phyloP scores from a whole-genome alignment of 2,113 vertebrate species.

The Collichthys lucidus region DNA sequence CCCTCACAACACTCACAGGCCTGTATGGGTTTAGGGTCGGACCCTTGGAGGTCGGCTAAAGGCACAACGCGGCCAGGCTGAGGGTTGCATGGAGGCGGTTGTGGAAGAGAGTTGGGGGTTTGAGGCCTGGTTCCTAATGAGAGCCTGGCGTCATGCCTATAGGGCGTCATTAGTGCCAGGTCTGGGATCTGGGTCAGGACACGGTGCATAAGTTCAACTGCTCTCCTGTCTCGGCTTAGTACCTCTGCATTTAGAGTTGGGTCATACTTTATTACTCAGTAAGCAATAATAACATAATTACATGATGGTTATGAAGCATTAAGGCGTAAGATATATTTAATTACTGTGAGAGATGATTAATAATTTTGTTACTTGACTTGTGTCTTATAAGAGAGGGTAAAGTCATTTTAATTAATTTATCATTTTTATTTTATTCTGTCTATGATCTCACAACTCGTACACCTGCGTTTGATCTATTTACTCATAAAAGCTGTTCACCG shows the following conservation, averaged over 20 bases:
- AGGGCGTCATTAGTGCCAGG: conserved; percentile 85
- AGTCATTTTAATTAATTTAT: not conserved
- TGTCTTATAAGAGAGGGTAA: too few relatives aligned
- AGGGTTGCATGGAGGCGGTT: conserved; percentile 23
- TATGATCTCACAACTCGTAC: not conserved
- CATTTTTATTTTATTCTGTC: not conserved
- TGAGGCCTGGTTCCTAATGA: conserved; percentile 81
- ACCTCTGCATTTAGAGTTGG: conserved; percentile 21
- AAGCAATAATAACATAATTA: not conserved
- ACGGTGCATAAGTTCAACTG: conserved; percentile 69
- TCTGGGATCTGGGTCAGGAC: conserved; percentile 85
- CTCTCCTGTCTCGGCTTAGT: conserved; percentile 15
- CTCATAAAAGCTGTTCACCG: too few relatives aligned
- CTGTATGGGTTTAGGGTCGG: conserved; percentile 43
- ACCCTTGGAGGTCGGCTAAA: conserved; percentile 73
- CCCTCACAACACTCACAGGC: conserved; percentile 53
- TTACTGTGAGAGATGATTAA: too few relatives aligned
- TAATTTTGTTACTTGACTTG: not conserved
- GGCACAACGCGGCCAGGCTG: conserved; percentile 60
- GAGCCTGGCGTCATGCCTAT: conserved; percentile 78
- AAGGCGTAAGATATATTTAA: not conserved
- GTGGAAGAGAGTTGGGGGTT: conserved; percentile 62
- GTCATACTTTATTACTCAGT: not conserved
- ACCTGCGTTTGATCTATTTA: not conserved
- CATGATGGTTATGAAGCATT: not conserved